Conservation (phyloP, 2,797 vertebrate genomes). For the Poecilia picta region DNA sequence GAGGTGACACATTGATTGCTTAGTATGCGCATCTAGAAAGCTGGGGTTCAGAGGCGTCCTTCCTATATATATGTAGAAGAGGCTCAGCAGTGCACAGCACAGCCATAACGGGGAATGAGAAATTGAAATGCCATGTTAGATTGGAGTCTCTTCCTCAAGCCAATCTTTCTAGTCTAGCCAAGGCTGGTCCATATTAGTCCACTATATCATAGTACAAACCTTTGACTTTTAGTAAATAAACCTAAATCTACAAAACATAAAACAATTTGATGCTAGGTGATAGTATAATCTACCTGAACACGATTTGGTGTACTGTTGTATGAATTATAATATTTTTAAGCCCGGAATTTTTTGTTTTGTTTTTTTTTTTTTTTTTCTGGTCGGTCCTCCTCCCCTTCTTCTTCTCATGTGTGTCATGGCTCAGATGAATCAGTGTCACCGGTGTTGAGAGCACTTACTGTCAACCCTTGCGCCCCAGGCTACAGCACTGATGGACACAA, state of each 20-base stretch:
- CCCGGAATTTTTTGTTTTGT: conserved; percentile 42
- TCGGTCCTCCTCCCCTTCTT: conserved; percentile 39
- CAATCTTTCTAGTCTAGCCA: conserved; percentile 50
- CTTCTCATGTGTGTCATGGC: conserved; percentile 82
- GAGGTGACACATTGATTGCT: conserved; percentile 88
- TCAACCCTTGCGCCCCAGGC: conserved; percentile 85
- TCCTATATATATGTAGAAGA: conserved; percentile 84
- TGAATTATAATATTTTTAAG: conserved; percentile 18
- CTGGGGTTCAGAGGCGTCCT: conserved; percentile 76
- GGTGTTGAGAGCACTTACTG: conserved; percentile 88
- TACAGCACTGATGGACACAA: conserved; percentile 87
- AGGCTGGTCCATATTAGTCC: conserved; percentile 44
- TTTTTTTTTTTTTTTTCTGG: conserved; percentile 29
- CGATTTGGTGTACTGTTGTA: neutral
- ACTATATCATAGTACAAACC: conserved; percentile 37
- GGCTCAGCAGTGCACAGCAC: conserved; percentile 73
- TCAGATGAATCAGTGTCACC: conserved; percentile 87
- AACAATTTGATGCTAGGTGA: conserved; percentile 12
- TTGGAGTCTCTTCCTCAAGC: conserved; percentile 73
- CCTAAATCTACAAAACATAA: conserved; percentile 17
- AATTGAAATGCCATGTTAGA: conserved; percentile 86
- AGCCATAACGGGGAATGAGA: conserved; percentile 74
- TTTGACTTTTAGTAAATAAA: conserved; percentile 28
- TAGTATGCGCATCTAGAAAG: conserved; percentile 83
- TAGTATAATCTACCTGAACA: conserved; percentile 15